These are phyloP conservation scores for Cerceris rybyensis DNA, from an alignment of 2,888 invertebrate genomes.

Conservation along the genomic window DNA sequence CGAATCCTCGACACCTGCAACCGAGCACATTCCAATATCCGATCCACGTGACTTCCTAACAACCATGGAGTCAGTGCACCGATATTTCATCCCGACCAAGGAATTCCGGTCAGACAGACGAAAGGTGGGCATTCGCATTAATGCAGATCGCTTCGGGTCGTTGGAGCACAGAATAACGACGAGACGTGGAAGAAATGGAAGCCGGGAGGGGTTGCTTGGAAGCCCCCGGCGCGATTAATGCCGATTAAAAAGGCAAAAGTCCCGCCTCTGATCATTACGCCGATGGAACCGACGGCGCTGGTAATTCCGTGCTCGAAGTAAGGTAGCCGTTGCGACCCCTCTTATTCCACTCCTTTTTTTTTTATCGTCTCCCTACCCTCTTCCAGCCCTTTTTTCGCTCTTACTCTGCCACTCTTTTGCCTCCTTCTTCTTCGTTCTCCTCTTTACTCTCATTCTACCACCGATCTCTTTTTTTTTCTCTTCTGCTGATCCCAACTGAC, in stretches of 20 bases:
- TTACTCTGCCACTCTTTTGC: conserved; percentile 33
- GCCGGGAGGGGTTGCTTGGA: conserved; percentile 3
- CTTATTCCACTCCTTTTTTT: conserved; percentile 24
- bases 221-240: conserved; percentile 71
- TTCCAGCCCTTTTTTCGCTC: conserved; percentile 3
- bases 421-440: conserved; percentile 6
- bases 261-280: conserved; percentile 71
- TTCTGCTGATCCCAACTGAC: conserved; percentile 31
- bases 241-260: conserved; percentile 75
- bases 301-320: conserved; percentile 74
- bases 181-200: conserved; percentile 27
- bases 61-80: conserved; percentile 13
- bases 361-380: background rate
- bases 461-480: background rate
- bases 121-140: conserved; percentile 51
- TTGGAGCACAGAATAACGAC: conserved; percentile 46
- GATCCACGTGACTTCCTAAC: conserved; percentile 39
- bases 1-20: conserved; percentile 16
- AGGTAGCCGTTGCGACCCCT: conserved; percentile 70
- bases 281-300: conserved; percentile 56
- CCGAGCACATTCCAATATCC: conserved; percentile 36
- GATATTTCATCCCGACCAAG: conserved; percentile 47
- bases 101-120: conserved; percentile 41
- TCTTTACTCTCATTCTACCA: background rate
- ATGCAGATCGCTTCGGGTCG: conserved; percentile 59